Evolutionary conservation across 1,140 invertebrate genomes (phyloP).

Genomic region (Papilio polytes): DNA sequence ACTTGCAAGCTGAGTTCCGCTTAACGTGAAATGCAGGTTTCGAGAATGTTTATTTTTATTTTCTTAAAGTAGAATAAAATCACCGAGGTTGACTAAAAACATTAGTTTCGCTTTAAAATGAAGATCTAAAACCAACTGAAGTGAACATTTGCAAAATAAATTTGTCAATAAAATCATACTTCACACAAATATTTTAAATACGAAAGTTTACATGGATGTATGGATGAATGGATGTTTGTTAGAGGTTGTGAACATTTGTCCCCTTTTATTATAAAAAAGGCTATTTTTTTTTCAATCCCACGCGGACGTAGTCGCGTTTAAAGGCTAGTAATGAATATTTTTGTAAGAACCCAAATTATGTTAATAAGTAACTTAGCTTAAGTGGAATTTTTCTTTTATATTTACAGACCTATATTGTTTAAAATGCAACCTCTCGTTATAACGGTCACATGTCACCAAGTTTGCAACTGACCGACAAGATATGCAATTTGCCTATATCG

Average conservation of each 20-base stretch:
- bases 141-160: background rate
- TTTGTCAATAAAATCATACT: background rate
- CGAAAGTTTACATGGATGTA: no score
- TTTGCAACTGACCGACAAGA: background rate
- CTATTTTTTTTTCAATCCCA: no score
- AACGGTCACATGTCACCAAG: slow-evolving; percentile 15
- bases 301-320: no score
- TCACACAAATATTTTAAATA: no score
- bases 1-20: slow-evolving; percentile 37
- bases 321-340: no score
- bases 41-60: slow-evolving; percentile 24
- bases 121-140: background rate
- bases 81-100: background rate
- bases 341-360: no score
- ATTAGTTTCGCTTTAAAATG: background rate
- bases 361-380: background rate
- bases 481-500: slow-evolving; percentile 12
- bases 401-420: background rate
- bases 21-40: slow-evolving; percentile 38
- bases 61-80: slow-evolving; percentile 8
- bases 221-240: no score
- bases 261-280: no score
- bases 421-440: background rate
- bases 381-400: background rate
- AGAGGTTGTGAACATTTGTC: no score